Base-by-base conservation (phyloP, 2,888 invertebrate genomes). In the Perithous albicinctus region DNA sequence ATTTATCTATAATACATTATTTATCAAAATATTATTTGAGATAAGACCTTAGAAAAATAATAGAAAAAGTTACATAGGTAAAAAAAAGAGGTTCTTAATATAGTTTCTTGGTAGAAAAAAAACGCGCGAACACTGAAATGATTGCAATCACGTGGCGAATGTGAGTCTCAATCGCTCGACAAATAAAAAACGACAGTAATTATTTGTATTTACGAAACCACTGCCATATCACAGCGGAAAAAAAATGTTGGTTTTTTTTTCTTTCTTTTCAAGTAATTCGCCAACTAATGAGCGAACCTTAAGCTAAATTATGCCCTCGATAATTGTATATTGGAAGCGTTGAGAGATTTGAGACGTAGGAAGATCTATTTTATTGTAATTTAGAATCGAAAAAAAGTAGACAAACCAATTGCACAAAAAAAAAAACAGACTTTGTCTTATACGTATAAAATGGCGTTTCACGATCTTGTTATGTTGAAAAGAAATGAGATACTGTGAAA, bases 171-270 rank as follows among this genome's bases (percentile, higher is more conserved):
- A 61, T 80, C 67, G 6, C 69, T 61, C 67, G 76, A 72, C 46
- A 29, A 23, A 51, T 23, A 23, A 15, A 23, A 15, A 51, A 66
- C 35, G 48, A 78, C 64, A 70, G 61, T 20, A 59, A 46, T 29
- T 61, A 32, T 51, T 23, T 79, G 78, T 26, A 54, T 43, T 70
- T 75, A 81, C 59, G 80, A 66, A 38, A 78, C 72, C 63, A 84
- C 80, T 82, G 84, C 64, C 77, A n/a, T 84, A 88, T 85, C 85
- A 85, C 85, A 86, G 78, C 81, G 81, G 70, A 85, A 80, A 82
- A 61, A 70, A 70, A 51, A 41, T 56, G 41, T 59, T 69, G 46
- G 8, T 38, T 23, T 12, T 1, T 51, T 35, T 38, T 18, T 10
- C 8, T 41, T 7, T 29, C 29, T 26, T 41, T 56, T 56, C 46